Percentiles rank a stretch among this genome's conserved stretches.
phyloP scores from a whole-genome alignment of 2,113 vertebrate genomes.

The Alligator sinensis region DNA sequence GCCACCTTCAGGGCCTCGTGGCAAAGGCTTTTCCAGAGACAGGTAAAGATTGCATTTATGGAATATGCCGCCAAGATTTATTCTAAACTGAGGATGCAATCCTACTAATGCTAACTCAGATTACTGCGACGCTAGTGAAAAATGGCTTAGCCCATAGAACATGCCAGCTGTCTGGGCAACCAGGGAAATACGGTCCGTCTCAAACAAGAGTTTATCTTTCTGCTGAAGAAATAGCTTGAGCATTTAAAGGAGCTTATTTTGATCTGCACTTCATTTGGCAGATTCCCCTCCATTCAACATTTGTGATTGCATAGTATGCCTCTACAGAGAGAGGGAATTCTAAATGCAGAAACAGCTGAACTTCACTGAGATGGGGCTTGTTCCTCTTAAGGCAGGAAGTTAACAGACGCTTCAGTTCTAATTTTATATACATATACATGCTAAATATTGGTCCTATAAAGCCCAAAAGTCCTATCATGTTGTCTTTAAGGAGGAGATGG shows the following conservation, averaged over 20 bases:
- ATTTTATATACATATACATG: neutral
- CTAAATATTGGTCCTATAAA: neutral
- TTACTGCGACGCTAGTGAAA: neutral
- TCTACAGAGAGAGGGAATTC: fast-evolving
- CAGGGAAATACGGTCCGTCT: neutral
- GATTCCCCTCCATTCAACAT: constrained; percentile 36
- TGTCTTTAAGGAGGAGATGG: neutral
- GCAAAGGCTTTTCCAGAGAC: neutral
- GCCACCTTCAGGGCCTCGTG: constrained; percentile 4
- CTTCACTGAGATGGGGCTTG: neutral
- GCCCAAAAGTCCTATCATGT: neutral
- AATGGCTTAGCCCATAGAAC: fast-evolving
- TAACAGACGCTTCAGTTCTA: neutral
- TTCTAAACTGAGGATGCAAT: neutral
- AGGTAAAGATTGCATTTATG: neutral
- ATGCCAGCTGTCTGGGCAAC: neutral
- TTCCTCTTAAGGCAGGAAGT: neutral
- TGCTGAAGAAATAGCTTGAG: too few relatives aligned
- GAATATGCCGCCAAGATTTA: neutral
- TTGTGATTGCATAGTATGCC: neutral
- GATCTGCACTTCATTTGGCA: neutral
- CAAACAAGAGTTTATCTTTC: neutral
- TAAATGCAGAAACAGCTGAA: neutral
- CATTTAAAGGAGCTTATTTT: neutral
- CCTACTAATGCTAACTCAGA: neutral